Percentiles rank a stretch among this genome's conserved stretches.
Conservation (phyloP, 2,797 vertebrate species). For the Coreius guichenoti region DNA sequence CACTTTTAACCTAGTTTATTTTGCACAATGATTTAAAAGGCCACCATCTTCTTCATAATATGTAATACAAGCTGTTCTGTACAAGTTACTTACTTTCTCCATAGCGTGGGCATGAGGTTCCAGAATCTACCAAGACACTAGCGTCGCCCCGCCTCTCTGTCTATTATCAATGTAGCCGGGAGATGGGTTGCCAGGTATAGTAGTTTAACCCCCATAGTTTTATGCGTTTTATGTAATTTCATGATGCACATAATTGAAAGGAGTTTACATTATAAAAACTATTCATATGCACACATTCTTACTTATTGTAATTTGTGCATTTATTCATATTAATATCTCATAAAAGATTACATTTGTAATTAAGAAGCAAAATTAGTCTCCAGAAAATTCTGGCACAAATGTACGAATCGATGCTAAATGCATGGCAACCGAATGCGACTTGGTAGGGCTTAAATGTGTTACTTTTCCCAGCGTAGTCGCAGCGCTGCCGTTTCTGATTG, state of each 20-base stretch:
- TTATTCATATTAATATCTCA: no score
- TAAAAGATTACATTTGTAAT: neutral
- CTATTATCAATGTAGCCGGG: conserved; percentile 40
- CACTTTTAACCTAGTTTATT: neutral
- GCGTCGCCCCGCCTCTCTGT: conserved; percentile 72
- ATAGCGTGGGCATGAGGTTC: conserved; percentile 82
- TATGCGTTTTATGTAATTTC: neutral
- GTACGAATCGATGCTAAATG: neutral
- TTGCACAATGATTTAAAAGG: neutral
- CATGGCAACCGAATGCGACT: conserved; percentile 8
- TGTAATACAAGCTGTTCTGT: neutral
- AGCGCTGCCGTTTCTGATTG: conserved; percentile 30
- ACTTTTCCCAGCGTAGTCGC: neutral
- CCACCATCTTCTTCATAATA: neutral
- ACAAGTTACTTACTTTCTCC: conserved; percentile 80
- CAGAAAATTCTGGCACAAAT: neutral
- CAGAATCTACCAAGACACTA: conserved; percentile 80
- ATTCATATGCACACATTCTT: neutral
- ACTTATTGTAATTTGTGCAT: neutral
- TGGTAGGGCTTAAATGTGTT: neutral
- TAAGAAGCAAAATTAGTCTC: neutral
- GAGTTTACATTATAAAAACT: neutral
- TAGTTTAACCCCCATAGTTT: neutral
- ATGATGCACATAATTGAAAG: neutral
- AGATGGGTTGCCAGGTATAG: conserved; percentile 68